These are phyloP conservation scores for Carettochelys insculpta DNA, from an alignment of 2,113 vertebrate genomes.

Conservation along the genomic window DNA sequence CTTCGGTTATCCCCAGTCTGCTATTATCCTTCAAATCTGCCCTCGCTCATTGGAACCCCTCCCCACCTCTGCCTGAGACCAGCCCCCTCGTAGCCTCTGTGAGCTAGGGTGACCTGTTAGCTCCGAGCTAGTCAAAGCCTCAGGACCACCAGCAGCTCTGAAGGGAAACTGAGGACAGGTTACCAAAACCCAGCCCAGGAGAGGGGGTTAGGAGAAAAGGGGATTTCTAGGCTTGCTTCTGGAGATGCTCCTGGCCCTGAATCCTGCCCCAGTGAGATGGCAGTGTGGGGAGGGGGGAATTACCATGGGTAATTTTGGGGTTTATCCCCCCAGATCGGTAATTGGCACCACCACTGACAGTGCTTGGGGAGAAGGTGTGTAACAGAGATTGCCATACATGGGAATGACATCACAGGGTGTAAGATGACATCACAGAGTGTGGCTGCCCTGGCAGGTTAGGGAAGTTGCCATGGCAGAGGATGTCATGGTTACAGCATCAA, in stretches of 20 bases:
- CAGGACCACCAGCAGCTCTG: not conserved
- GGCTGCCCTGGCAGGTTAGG: not conserved
- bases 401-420: not conserved
- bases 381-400: not conserved
- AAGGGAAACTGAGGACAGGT: not conserved
- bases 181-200: not conserved
- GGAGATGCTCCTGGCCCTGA: not conserved
- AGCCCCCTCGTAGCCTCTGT: not conserved
- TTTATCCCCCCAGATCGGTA: not conserved
- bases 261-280: not conserved
- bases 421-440: not conserved
- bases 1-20: not conserved
- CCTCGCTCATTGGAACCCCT: not conserved
- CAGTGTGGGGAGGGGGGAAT: not conserved
- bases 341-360: not conserved
- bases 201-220: accelerated
- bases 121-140: not conserved
- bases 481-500: not conserved
- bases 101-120: not conserved
- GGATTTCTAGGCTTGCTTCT: too few species aligned
- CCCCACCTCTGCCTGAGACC: too few species aligned
- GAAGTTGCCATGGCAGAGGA: not conserved
- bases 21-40: not conserved
- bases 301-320: not conserved
- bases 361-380: not conserved